Percentiles rank a stretch among this genome's conserved stretches.
These are phyloP conservation scores for Serilophus lunatus DNA, from an alignment of 2,113 vertebrate species.

Conservation along the genomic window DNA sequence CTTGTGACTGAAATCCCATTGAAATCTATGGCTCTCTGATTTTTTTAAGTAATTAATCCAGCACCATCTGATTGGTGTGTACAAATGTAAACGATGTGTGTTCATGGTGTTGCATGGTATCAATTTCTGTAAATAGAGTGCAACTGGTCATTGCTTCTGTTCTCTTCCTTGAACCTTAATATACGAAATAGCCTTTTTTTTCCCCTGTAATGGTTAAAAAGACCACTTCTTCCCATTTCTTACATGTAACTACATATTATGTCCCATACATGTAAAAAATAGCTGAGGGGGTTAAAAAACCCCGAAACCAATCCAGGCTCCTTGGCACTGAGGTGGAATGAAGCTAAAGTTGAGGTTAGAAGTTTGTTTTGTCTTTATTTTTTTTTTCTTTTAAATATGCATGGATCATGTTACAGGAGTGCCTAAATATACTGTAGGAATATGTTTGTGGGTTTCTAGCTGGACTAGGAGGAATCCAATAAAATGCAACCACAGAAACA, in stretches of 20 bases:
- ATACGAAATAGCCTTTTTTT: background rate
- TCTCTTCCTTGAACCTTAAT: background rate
- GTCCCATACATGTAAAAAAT: background rate
- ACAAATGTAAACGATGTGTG: background rate
- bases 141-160: background rate
- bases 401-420: background rate
- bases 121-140: background rate
- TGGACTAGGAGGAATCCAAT: background rate
- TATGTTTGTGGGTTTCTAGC: constrained; percentile 14
- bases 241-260: background rate
- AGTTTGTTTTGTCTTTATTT: background rate
- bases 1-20: background rate
- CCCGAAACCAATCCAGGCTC: background rate
- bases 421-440: constrained; percentile 1
- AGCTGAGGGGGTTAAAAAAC: background rate
- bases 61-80: background rate
- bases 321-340: background rate
- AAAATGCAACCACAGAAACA: background rate
- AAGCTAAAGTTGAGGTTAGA: background rate
- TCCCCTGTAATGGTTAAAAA: background rate
- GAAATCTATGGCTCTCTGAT: background rate
- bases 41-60: background rate
- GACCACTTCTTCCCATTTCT: background rate
- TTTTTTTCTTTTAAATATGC: background rate
- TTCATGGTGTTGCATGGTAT: background rate